phyloP scores from a whole-genome alignment of 2,888 invertebrate genomes.

The Calameuta idolon region DNA sequence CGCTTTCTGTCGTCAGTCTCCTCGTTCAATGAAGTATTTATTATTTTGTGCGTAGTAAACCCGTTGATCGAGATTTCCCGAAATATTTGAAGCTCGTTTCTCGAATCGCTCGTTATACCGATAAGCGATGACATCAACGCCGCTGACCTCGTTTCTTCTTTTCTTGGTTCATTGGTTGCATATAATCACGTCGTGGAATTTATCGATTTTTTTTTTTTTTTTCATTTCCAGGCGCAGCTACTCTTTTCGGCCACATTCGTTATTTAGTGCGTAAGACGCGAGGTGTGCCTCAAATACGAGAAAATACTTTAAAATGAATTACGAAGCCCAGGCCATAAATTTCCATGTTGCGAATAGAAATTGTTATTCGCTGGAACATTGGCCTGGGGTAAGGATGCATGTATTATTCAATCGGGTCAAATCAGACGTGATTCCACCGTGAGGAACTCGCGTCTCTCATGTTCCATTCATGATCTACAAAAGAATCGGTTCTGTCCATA shows the following conservation, averaged over 20 bases:
- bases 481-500: not conserved
- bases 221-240: not conserved
- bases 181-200: not conserved
- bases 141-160: not conserved
- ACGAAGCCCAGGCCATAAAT: not conserved
- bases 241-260: not conserved
- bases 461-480: constrained; percentile 22
- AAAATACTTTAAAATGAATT: not conserved
- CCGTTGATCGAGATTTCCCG: too few species aligned
- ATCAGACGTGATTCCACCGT: constrained; percentile 7
- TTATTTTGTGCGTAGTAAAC: not conserved
- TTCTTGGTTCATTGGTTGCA: not conserved
- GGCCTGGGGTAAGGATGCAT: constrained; percentile 2
- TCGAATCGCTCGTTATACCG: not conserved
- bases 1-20: not conserved
- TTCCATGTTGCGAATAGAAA: not conserved
- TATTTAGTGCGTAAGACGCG: not conserved
- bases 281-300: not conserved
- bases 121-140: not conserved
- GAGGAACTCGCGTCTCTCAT: constrained; percentile 13
- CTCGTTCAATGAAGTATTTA: not conserved
- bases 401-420: constrained; percentile 11
- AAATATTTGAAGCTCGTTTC: too few species aligned
- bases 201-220: not conserved
- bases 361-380: constrained; percentile 10